Evolutionary conservation across 1,140 invertebrate genomes (phyloP), one percentile per base, ranked within the genome.

Genomic region (Plutomurus gul): DNA sequence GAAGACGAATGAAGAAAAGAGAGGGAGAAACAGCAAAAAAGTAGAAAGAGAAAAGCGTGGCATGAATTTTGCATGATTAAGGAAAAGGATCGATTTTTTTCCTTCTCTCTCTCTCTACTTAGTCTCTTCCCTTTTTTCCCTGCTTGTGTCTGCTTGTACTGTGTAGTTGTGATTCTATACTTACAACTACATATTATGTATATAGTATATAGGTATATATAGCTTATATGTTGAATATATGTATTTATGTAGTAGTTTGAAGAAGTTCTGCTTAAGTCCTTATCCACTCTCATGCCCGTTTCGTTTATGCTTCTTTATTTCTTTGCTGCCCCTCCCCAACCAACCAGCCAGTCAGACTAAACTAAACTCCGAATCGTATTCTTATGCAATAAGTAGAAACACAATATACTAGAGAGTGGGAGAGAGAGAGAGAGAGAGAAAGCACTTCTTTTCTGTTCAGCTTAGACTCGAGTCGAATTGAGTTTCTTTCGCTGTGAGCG

Each of bases 21-120:
- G 37, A 40, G 22, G 37, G 56, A 77, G 30, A 37, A 33, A 70
- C 18, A 76, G 51, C n/a, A 65, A 65, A 56, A 65, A 65, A 60
- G 51, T 60, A 25, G 51, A 30, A 65, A 65, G 56, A 65, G 56
- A 65, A 49, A 71, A 70, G 75, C 75, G 75, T 77, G 56, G 75
- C 75, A 77, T 70, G 75, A 77, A 77, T 77, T 77, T 77, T 77
- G 75, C 75, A 77, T 77, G 75, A 77, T 77, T 77, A 77, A 77
- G 49, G 75, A 77, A 77, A 77, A 71, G 22, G 37, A 77, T 77
- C 56, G 75, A 77, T 77, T 77, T 77, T 77, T 70, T 77, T 25
- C n/a, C 51, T 76, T 40, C 70, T 77, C 70, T 70, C 70, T 25
- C n/a, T 37, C 65, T 40, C 49, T 65, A 65, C 56, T 65, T 65